These are phyloP conservation scores for Corvus cornix DNA, from an alignment of 2,113 vertebrate species.

Conservation along the genomic window DNA sequence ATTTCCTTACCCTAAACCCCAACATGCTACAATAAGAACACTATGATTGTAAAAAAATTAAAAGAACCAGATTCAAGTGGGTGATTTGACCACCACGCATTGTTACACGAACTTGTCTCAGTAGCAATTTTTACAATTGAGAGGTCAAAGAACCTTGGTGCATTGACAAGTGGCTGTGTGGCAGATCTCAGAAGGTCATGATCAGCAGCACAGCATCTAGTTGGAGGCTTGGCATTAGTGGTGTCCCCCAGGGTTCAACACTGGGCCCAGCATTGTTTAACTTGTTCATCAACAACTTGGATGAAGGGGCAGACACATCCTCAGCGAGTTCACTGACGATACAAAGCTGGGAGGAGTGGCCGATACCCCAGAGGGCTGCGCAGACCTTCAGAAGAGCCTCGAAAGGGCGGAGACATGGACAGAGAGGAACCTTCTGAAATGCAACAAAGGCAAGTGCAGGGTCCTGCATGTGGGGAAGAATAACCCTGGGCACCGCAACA, in stretches of 20 bases:
- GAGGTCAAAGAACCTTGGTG: neutral
- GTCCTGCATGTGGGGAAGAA: fast-evolving
- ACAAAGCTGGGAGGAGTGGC: neutral
- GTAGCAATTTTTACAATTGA: neutral
- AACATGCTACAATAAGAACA: neutral
- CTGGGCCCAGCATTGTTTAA: neutral
- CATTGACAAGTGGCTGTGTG: neutral
- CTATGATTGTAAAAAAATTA: neutral
- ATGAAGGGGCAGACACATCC: neutral
- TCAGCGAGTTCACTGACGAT: no score
- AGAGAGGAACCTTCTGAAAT: fast-evolving
- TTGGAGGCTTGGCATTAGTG: neutral
- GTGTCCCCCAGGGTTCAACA: fast-evolving
- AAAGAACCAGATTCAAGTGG: neutral
- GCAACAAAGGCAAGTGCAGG: neutral
- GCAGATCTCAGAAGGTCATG: neutral
- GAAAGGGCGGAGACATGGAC: fast-evolving
- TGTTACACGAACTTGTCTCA: neutral
- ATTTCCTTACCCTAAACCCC: neutral
- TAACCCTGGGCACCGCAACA: neutral
- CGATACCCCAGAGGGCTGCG: fast-evolving
- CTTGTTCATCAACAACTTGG: neutral
- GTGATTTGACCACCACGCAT: neutral
- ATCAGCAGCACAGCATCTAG: neutral
- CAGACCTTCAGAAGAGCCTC: neutral